Percentiles rank a stretch among this genome's conserved stretches.
These are phyloP conservation scores for Glyptemys insculpta DNA, from an alignment of 2,797 vertebrate genomes.

Conservation along the genomic window DNA sequence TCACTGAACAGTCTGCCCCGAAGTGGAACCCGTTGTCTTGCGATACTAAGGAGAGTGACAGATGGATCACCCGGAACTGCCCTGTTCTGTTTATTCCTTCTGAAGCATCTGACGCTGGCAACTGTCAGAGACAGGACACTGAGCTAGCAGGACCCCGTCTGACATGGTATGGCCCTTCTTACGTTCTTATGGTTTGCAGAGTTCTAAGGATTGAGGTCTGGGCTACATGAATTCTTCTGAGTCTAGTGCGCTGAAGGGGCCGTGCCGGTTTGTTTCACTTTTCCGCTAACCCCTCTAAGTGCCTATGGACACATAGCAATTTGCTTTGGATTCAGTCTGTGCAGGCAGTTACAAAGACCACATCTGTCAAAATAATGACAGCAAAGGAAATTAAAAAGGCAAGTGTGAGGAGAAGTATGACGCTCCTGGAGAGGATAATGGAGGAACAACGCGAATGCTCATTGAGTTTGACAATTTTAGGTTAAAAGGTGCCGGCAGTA, in stretches of 20 bases:
- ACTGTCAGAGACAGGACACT: not conserved
- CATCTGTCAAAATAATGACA: slow-evolving; percentile 49
- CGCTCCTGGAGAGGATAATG: not conserved
- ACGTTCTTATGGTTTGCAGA: not conserved
- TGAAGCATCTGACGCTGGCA: not conserved
- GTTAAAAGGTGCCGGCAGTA: not conserved
- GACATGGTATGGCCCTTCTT: not conserved
- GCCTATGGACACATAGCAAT: not conserved
- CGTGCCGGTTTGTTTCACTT: not conserved
- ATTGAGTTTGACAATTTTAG: not conserved
- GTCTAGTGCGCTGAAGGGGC: accelerated
- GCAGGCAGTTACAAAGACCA: slow-evolving; percentile 15
- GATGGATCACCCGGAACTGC: not conserved
- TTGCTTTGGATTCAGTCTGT: slow-evolving; percentile 8
- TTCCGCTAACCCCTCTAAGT: not conserved
- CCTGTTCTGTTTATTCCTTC: not conserved
- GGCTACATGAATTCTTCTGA: not conserved
- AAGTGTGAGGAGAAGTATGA: not conserved
- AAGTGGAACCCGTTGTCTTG: not conserved
- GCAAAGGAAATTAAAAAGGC: slow-evolving; percentile 40
- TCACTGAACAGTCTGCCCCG: not conserved
- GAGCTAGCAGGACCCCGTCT: not conserved
- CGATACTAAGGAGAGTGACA: not conserved
- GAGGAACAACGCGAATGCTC: not conserved
- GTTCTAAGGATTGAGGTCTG: not conserved